phyloP scores from a whole-genome alignment of 2,113 vertebrate species.

The Hiodon tergisus region DNA sequence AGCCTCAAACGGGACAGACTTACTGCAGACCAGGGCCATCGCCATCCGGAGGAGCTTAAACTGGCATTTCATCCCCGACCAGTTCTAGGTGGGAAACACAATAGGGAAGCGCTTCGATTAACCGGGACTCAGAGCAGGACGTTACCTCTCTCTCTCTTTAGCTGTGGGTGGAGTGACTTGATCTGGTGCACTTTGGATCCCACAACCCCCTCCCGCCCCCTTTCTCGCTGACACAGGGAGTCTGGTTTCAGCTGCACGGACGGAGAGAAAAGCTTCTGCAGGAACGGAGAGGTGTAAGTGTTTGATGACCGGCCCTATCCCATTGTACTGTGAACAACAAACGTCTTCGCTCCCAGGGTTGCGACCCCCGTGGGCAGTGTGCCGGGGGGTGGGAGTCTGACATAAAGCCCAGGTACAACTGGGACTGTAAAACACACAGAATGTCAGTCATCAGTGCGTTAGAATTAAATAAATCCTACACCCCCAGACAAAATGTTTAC shows the following conservation, averaged over 20 bases:
- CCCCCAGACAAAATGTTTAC: too few species aligned
- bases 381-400: background rate
- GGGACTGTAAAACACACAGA: too few species aligned
- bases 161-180: too few species aligned
- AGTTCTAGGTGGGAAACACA: slow-evolving; percentile 68
- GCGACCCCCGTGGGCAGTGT: slow-evolving; percentile 5
- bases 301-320: slow-evolving; percentile 33
- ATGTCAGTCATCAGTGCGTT: too few species aligned
- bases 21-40: slow-evolving; percentile 95
- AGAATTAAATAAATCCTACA: too few species aligned
- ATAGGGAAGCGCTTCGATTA: background rate
- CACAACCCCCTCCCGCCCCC: background rate
- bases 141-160: background rate
- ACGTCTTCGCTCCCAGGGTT: slow-evolving; percentile 19
- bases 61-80: slow-evolving; percentile 98
- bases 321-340: slow-evolving; percentile 22
- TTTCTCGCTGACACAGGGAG: slow-evolving; percentile 5
- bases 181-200: too few species aligned
- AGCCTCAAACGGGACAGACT: slow-evolving; percentile 53
- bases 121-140: background rate
- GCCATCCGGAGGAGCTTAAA: slow-evolving; percentile 95
- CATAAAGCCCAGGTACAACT: background rate
- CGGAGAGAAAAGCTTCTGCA: slow-evolving; percentile 20
- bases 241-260: background rate
- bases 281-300: slow-evolving; percentile 28